These are phyloP conservation scores for Scatophagus argus DNA, from an alignment of 2,113 vertebrate species.

Conservation along the genomic window DNA sequence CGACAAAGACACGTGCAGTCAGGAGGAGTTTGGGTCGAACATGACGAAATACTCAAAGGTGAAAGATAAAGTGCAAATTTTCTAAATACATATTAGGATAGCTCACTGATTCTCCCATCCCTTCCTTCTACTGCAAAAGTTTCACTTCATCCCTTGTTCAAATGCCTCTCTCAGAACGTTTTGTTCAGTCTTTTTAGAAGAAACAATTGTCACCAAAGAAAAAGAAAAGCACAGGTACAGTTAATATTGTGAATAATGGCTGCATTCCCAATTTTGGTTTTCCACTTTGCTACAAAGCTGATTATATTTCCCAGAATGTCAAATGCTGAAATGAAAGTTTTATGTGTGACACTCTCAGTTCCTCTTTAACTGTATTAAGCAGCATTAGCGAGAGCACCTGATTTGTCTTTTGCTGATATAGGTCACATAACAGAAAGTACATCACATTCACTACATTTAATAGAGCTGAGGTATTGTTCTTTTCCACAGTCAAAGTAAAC, in stretches of 20 bases:
- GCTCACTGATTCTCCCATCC: neutral
- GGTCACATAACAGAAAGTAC: too few species aligned
- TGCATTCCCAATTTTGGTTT: too few species aligned
- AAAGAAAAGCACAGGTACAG: too few species aligned
- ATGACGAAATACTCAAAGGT: conserved; percentile 15
- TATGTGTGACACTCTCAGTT: neutral
- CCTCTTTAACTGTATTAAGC: neutral
- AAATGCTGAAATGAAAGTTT: neutral
- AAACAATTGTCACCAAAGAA: too few species aligned
- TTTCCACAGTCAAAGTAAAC: neutral
- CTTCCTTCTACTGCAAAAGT: neutral
- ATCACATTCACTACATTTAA: too few species aligned
- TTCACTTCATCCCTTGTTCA: neutral
- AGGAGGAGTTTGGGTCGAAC: conserved; percentile 8
- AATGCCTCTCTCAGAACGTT: too few species aligned
- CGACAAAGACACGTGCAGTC: neutral
- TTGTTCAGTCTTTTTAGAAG: too few species aligned
- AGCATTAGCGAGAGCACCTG: neutral
- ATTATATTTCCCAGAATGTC: neutral
- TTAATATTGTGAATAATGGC: too few species aligned
- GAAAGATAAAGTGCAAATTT: neutral
- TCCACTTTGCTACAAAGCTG: too few species aligned
- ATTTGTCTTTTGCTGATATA: too few species aligned
- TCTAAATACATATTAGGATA: too few species aligned
- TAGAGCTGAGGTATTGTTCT: neutral